Percentiles rank a stretch among this genome's conserved stretches.
These are phyloP conservation scores for Callaeas wilsoni DNA, from an alignment of 2,113 vertebrate species.

Conservation along the genomic window DNA sequence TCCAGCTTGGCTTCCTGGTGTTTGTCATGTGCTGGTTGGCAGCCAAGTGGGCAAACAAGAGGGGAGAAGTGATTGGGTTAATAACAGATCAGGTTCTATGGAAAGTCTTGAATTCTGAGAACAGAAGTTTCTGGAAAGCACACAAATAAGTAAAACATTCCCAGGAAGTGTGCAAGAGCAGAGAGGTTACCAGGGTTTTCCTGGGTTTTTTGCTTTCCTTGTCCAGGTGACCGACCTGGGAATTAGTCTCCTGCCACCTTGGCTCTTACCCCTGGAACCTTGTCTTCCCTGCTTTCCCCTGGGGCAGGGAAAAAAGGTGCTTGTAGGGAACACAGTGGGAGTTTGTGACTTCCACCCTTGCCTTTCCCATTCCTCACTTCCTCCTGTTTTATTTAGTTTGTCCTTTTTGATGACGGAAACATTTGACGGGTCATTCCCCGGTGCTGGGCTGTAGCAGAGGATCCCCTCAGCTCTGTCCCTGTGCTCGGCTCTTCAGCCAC, in stretches of 20 bases:
- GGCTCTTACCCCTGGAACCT: background rate
- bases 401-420: background rate
- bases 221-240: background rate
- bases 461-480: background rate
- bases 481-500: background rate
- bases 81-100: background rate
- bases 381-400: background rate
- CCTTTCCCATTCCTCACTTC: background rate
- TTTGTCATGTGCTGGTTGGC: constrained; percentile 1
- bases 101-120: constrained; percentile 41
- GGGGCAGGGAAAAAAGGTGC: background rate
- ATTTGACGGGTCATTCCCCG: background rate
- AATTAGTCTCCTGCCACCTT: background rate
- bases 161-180: background rate
- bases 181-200: background rate
- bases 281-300: background rate
- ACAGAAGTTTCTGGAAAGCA: constrained; percentile 38
- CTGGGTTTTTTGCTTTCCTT: background rate
- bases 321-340: background rate
- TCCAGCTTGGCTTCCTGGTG: background rate
- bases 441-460: background rate
- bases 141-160: constrained; percentile 26
- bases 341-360: background rate
- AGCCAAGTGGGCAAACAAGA: constrained; percentile 33
- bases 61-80: background rate